These are phyloP conservation scores for Seriola dumerili DNA, from an alignment of 2,113 vertebrate genomes.

Conservation along the genomic window DNA sequence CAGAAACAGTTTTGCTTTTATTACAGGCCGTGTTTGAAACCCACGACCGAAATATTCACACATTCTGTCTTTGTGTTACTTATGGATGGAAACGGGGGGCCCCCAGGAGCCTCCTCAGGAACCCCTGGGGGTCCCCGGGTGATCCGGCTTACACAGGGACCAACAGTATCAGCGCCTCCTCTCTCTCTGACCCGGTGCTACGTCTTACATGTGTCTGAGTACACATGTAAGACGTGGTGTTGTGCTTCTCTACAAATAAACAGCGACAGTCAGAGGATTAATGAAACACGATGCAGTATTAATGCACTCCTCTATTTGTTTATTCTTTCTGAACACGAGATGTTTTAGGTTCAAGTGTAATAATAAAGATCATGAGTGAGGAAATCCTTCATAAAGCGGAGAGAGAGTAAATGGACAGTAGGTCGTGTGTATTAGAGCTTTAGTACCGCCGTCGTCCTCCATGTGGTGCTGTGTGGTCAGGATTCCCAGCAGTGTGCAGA, in stretches of 20 bases:
- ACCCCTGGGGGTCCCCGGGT: not conserved
- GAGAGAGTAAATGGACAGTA: not conserved
- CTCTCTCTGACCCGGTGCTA: too few relatives aligned
- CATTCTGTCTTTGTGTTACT: too few relatives aligned
- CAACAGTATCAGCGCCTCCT: too few relatives aligned
- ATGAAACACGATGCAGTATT: not conserved
- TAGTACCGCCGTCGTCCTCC: constrained; percentile 67
- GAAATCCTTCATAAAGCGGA: not conserved
- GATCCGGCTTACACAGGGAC: too few relatives aligned
- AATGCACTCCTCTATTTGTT: not conserved
- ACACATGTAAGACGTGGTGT: not conserved
- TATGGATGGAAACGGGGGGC: too few relatives aligned
- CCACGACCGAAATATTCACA: too few relatives aligned
- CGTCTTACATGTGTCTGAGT: too few relatives aligned
- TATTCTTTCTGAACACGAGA: not conserved
- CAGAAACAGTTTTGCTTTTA: too few relatives aligned
- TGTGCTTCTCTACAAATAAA: not conserved
- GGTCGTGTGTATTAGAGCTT: not conserved
- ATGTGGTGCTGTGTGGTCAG: constrained; percentile 84
- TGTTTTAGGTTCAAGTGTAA: not conserved
- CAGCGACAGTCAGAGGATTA: not conserved
- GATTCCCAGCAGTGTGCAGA: constrained; percentile 52
- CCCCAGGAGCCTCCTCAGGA: too few relatives aligned
- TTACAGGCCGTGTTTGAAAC: too few relatives aligned
- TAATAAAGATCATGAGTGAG: not conserved